These are phyloP conservation scores for Stichodactyla mertensii DNA, from an alignment of 64 coral and sea anemone species.

Conservation along the genomic window DNA sequence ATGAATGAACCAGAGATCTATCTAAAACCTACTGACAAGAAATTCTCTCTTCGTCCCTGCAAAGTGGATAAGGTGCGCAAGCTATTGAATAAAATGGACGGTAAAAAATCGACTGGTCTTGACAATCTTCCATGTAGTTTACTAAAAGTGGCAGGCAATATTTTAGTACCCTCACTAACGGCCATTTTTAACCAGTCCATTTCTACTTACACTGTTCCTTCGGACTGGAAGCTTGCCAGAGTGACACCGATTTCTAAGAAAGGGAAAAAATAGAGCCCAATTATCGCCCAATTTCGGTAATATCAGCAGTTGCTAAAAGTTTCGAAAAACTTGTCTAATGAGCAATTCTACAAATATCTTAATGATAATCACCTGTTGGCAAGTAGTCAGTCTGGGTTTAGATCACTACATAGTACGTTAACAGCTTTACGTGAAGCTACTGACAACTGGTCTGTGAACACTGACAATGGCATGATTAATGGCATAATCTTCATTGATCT, in stretches of 20 bases:
- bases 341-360: conserved; percentile 39
- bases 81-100: conserved; percentile 21
- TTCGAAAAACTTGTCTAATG: conserved; percentile 36
- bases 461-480: too few relatives aligned
- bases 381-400: conserved; percentile 25
- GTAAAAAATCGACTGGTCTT: conserved; percentile 35
- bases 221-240: conserved; percentile 46
- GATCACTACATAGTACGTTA: background rate
- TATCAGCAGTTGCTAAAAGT: conserved; percentile 44
- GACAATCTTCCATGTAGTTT: conserved; percentile 32
- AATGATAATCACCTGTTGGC: conserved; percentile 23
- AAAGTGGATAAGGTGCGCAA: conserved; percentile 12
- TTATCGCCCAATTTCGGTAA: conserved; percentile 49
- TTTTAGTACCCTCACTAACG: conserved; percentile 28
- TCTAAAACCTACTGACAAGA: conserved; percentile 24
- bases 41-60: conserved; percentile 5
- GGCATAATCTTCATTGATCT: too few relatives aligned
- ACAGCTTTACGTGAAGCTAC: too few relatives aligned
- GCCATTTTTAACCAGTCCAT: conserved; percentile 26
- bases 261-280: conserved; percentile 13
- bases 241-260: conserved; percentile 48
- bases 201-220: conserved; percentile 15
- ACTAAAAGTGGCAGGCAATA: conserved; percentile 35
- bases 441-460: too few relatives aligned
- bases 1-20: conserved; percentile 10